A percentile compares a stretch with the other conserved stretches of the same genome.
phyloP scores from a whole-genome alignment of 2,888 invertebrate species.

The Lycia hirtaria region DNA sequence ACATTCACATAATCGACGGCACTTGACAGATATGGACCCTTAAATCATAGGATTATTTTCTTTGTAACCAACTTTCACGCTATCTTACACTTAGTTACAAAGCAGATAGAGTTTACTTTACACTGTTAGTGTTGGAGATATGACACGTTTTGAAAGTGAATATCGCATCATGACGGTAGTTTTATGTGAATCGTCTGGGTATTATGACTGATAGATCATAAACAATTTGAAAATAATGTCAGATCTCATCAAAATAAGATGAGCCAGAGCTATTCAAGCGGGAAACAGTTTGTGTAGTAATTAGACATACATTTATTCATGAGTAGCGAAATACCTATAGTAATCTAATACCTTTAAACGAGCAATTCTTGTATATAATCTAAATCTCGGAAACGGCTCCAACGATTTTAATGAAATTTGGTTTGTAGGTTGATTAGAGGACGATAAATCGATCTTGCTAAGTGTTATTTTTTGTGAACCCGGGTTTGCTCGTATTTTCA shows the following conservation, averaged over 20 bases:
- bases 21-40: conserved; percentile 73
- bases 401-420: no score
- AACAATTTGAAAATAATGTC: conserved; percentile 53
- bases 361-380: neutral
- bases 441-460: no score
- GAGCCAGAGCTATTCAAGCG: no score
- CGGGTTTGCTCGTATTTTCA: no score
- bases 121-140: conserved; percentile 20
- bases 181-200: conserved; percentile 64
- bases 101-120: conserved; percentile 41
- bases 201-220: conserved; percentile 56
- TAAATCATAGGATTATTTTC: conserved; percentile 77
- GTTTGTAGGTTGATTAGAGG: no score
- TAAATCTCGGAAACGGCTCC: neutral
- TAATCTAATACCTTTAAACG: neutral
- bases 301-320: neutral
- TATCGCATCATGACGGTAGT: conserved; percentile 59
- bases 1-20: conserved; percentile 74
- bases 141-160: conserved; percentile 55
- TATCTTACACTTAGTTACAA: conserved; percentile 44
- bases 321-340: neutral
- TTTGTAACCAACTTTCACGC: conserved; percentile 49
- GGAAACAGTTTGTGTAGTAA: neutral
- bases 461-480: no score
- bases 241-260: conserved; percentile 4